Evolutionary conservation across 2,888 invertebrate species (phyloP), one percentile per base, ranked within the genome.

Genomic region (Macropis europaea): DNA sequence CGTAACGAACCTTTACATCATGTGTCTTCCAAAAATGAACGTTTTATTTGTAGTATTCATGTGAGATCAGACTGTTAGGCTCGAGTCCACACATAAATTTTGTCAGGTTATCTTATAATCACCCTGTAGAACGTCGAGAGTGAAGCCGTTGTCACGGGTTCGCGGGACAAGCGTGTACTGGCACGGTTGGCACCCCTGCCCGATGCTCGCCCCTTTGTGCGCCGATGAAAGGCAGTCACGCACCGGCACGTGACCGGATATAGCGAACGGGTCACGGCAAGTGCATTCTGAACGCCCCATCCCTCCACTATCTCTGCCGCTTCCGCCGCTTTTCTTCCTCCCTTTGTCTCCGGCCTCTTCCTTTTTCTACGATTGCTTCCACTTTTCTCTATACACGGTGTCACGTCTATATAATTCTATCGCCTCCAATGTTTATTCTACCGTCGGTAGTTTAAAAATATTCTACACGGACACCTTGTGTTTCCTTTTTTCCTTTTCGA

Each of bases 171-270:
- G 36, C 60, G 43, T 38, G 62, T 56, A 57, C 72, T 34, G 48
- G 24, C 43, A 45, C 53, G 19, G 43, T 34, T 17, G 40, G 42
- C 53, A 60, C 50, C 57, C 56, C 13, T 40, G 48, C 32, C 36
- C 38, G 42, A 42, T 45, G 28, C 54, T 50, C 28, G 47, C 22
- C 59, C 73, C 79, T 80, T 80, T 76, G 81, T 76, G 67, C 76
- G 59, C 72, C 63, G 72, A 71, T 76, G 79, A 80, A 81, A 79
- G 81, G 81, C 76, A 78, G 79, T 81, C 82, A 81, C 82, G 79
- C 82, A 79, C 43, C 24, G 42, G 66, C 64, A 72, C 80, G 76
- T 79, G 82, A 77, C 66, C 69, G 74, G 74, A 81, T 78, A 79
- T 66, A 76, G 69, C 48, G 59, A 53, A 56, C 52, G 32, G 62